Evolutionary conservation across 2,888 invertebrate genomes (phyloP), one percentile per base, ranked within the genome.

Genomic region (Tortricodes alternella): DNA sequence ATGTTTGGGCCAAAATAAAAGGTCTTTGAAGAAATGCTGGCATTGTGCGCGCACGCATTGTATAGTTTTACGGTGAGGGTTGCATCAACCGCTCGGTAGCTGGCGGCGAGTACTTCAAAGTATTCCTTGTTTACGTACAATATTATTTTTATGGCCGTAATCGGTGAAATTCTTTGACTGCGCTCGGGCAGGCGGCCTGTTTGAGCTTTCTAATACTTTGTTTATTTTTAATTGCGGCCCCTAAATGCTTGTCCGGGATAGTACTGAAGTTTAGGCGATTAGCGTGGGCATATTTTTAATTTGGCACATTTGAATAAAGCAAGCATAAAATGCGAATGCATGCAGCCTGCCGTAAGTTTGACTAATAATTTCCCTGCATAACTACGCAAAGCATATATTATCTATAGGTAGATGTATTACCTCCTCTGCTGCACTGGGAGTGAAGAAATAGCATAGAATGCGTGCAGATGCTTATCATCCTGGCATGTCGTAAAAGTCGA

Each of bases 31-130:
- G 85, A 81, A 83, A 74, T 66, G 74, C 61, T 64, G 61, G 59
- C 59, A 80, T 89, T 89, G 87, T 89, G 77, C 77, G 74, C 71
- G 3, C 21, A 58, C 63, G 77, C 78, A 83, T 87, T 88, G 86
- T 87, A 76, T 46, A 57, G 63, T 63, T 64, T 64, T 64, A 63
- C 63, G 59, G 68, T 64, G 70, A 65, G 80, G 76, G 80, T 89
- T 89, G 88, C 88, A 85, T 88, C 88, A 86, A 89, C 88, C 88
- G 78, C 74, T 70, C 89, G 85, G 89, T 89, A 89, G 89, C 89
- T 65, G 73, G 66, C 82, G 82, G 83, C 76, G 67, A 67, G 62
- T 21, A 65, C 71, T 71, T 87, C 86, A 89, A 89, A 89, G 83
- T 62, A 60, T 44, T 46, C 63, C 61, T 61, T 88, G 89, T 89